Evolutionary conservation across 2,113 vertebrate genomes (phyloP), one percentile per base, ranked within the genome.

Genomic region (Festucalex cinctus): DNA sequence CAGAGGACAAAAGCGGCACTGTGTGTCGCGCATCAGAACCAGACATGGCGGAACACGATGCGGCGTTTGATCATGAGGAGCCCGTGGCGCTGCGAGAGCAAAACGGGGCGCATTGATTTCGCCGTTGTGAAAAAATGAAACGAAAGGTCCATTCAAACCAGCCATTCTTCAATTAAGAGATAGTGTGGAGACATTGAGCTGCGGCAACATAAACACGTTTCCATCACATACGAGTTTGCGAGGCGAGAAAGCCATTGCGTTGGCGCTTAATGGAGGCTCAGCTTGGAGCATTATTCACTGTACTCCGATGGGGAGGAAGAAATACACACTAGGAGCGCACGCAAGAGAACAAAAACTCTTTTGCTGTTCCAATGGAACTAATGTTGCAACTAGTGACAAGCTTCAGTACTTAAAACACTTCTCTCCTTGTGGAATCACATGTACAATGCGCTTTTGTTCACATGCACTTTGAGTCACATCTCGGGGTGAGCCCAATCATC

Each of bases 201-300:
- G 80, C 9, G 1, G 80, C 80, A 86, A 88, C 83, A 90, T 86
- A 90, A 88, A 85, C 82, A 86, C 82, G 83, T 88, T 85, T 88
- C 83, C 73, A 85, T 89, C 83, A 87, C 75, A 80, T 71, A 28
- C 68, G 80, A 78, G 75, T 83, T 84, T 43, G 83, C 69, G 73
- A 70, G 78, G 82, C 77, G 79, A 83, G 73, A 74, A 71, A 57
- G 68, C 60, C 73, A 83, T 83, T 86, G 83, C 85, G 85, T 70
- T 80, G 79, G 79, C 83, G 77, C 83, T 83, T 86, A 90, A 89
- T 88, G 85, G 83, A 88, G 62, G 82, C 83, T 76, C 79, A 72
- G 83, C 77, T 85, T 74, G 62, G 78, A 83, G 79, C 77, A 74
- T 79, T 82, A 80, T 85, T 86, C 84, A 86, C 79, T 83, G 82